Evolutionary conservation across 2,797 vertebrate genomes (phyloP).

Genomic region (Neosilurus mollespiculum): DNA sequence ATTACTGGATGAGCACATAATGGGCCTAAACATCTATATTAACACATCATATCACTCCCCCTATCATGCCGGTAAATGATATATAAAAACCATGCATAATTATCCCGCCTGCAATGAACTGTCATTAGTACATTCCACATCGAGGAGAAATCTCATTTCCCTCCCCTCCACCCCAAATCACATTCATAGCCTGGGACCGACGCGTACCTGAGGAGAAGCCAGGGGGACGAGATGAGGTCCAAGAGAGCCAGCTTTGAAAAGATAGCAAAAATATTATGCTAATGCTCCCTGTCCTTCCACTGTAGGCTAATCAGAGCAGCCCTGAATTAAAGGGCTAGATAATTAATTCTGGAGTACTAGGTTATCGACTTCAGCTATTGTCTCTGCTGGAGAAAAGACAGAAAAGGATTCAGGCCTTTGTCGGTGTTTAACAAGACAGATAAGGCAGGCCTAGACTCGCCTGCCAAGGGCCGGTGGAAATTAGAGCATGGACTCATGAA

Average conservation of each 20-base stretch:
- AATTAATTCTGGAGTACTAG: conserved; percentile 81
- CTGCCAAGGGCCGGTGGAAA: conserved; percentile 54
- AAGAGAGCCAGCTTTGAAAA: conserved; percentile 72
- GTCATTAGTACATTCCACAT: conserved; percentile 75
- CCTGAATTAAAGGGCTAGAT: conserved; percentile 79
- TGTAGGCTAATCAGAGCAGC: conserved; percentile 76
- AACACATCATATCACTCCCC: conserved; percentile 77
- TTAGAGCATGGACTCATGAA: conserved; percentile 56
- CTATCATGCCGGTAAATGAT: conserved; percentile 79
- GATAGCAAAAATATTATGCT: conserved; percentile 83
- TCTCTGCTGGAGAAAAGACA: conserved; percentile 66
- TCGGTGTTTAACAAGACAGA: conserved; percentile 65
- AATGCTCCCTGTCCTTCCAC: conserved; percentile 76
- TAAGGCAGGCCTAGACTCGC: conserved; percentile 60
- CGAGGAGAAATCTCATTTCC: conserved; percentile 79
- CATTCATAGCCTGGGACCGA: conserved; percentile 86
- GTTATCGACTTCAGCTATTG: conserved; percentile 77
- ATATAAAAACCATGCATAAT: conserved; percentile 78
- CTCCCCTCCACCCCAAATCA: conserved; percentile 79
- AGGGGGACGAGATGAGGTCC: conserved; percentile 66
- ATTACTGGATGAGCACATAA: conserved; percentile 74
- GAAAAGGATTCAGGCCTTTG: conserved; percentile 60
- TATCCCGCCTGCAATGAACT: conserved; percentile 78
- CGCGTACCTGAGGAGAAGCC: conserved; percentile 68
- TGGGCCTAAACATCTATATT: conserved; percentile 82